Base-by-base conservation (phyloP, 2,888 invertebrate species). In the Linyphia triangularis region DNA sequence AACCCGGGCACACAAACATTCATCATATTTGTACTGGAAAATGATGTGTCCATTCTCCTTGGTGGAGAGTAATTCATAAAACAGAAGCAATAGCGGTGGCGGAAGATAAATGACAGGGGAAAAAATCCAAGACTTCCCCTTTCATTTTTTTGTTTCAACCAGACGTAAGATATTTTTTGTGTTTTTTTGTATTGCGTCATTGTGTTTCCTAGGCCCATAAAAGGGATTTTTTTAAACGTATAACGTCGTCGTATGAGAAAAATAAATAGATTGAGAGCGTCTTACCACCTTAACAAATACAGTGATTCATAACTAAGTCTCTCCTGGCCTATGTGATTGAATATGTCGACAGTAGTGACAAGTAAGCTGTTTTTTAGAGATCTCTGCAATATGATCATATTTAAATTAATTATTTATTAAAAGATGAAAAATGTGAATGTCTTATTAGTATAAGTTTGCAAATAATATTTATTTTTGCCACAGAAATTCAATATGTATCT, bases 21-120 rank as follows among this genome's bases (percentile, higher is more conserved):
- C 79, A 85, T 85, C 85, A 85, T 85, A 85, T 78, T 79, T 78
- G 79, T 85, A 79, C 85, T 85, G 85, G 85, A 85, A 85, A 85
- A 85, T 85, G 85, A 85, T 85, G 79, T 85, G 85, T 85, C 85
- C 85, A 85, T 79, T 79, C 72, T 85, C 85, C 72, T 43, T 33
- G 63, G 63, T 24, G 57, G 70, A 79, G 72, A 63, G 79, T 85
- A 79, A 85, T 85, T 78, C 85, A 85, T 85, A 85, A 79, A 85
- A 85, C 73, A 85, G 85, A 85, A 85, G 79, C 85, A 85, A 72
- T 85, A 84, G 84, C 75, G 37, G 65, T 59, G 78, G 61, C 43
- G 37, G 70, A 85, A 79, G 85, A 85, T 85, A 85, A 85, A 85
- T 85, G 85, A 72, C 51, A 72, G 63, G 33, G 28, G 79, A 85